These are phyloP conservation scores for Sclerurus mexicanus DNA, from an alignment of 2,113 vertebrate species.

Conservation along the genomic window DNA sequence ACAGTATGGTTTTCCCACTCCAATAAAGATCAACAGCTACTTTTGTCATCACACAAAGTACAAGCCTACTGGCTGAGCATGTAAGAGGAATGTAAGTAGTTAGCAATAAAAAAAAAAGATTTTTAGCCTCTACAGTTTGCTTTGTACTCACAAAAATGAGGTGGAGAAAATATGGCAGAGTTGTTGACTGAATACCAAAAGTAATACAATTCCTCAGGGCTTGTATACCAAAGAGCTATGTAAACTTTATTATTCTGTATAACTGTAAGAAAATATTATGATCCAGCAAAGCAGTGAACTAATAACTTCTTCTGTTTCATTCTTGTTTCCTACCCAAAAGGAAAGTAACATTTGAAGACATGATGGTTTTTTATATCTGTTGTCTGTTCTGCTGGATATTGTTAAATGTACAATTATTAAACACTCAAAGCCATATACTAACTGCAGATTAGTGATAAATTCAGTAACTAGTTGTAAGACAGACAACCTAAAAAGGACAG, in stretches of 20 bases:
- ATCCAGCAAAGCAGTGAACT: neutral
- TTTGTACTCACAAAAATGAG: neutral
- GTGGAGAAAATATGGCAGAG: neutral
- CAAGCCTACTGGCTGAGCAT: neutral
- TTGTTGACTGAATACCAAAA: neutral
- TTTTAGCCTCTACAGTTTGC: neutral
- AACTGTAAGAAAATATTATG: neutral
- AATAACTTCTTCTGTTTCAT: neutral
- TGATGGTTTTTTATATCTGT: neutral
- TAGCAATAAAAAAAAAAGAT: neutral
- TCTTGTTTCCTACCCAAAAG: neutral
- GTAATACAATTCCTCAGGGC: neutral
- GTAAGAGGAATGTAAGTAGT: neutral
- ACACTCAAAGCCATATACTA: neutral
- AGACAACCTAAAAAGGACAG: neutral
- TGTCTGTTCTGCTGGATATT: neutral
- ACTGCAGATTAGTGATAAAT: neutral
- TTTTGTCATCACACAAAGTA: rapidly evolving
- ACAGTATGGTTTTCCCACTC: neutral
- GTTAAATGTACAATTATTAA: neutral
- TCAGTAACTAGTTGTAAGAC: neutral
- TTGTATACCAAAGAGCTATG: neutral
- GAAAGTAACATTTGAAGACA: neutral
- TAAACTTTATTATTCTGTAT: neutral
- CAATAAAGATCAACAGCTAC: neutral